Evolutionary conservation across 2,797 vertebrate species (phyloP), one percentile per base, ranked within the genome.

Genomic region (Otus scops): DNA sequence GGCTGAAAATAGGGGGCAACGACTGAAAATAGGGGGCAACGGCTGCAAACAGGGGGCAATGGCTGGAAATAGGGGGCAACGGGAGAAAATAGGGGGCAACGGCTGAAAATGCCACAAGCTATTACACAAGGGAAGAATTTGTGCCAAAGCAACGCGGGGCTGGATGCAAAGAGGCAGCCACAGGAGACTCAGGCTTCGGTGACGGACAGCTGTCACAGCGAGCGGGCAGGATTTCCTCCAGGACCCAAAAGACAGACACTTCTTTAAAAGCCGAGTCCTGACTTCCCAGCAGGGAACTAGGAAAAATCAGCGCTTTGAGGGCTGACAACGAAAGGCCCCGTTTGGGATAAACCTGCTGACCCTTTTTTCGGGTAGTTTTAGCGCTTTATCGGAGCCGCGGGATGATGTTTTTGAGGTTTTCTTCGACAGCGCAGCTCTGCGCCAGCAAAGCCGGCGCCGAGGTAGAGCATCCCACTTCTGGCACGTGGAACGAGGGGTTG

Each of bases 121-220:
- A 57, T n/a, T 13, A 41, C 23, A 30, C 16, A n/a, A 47, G 34
- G 34, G 34, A 47, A 18, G 39, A 68, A 30, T 13, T 34, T 22
- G 11, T 7, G 11, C 54, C 47, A 26, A 27, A 39, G n/a, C n/a
- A 24, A 38, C 5, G 0, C 0, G 1, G 60, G 53, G 23, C 28
- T n/a, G 68, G 60, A 34, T 39, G 20, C n/a, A 18, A 26, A 61
- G 34, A 81, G 47, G 28, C 28, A 13, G n/a, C n/a, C 10, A 36
- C 9, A 5, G 36, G 4, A 28, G 43, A 9, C 16, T 7, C 1
- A 2, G 38, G 23, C 11, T 43, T 28, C 14, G 4, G 4, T 60
- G 69, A 67, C 1, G 34, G 69, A 23, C 69, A 68, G 38, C n/a
- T 53, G 45, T 74, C 61, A n/a, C 23, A 9, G n/a, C 0, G 4